Percentiles rank a stretch among this genome's conserved stretches.
Conservation (phyloP, 2,888 invertebrate species). For the Onchidella celtica region DNA sequence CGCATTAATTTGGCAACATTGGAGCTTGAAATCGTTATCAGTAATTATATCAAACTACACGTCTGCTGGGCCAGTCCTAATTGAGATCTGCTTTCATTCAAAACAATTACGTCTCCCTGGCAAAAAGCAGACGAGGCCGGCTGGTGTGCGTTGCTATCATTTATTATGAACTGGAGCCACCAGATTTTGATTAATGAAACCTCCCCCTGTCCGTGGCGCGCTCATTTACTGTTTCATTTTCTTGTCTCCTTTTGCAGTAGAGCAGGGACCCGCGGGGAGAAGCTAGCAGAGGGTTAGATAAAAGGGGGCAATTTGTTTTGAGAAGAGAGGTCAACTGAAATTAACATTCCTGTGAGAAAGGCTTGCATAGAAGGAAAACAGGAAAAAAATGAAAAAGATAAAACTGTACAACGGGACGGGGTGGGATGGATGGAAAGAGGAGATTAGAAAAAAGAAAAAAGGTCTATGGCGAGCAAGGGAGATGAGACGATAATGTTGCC, state of each 20-base stretch:
- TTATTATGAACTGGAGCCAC: conserved; percentile 37
- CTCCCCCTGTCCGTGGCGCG: conserved; percentile 3
- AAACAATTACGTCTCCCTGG: conserved; percentile 39
- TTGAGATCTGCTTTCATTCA: conserved; percentile 45
- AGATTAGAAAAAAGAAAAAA: no score
- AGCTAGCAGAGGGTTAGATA: conserved; percentile 8
- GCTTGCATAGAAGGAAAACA: no score
- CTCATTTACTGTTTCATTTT: background rate
- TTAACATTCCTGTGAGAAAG: no score
- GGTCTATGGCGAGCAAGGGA: no score
- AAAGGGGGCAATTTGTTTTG: conserved; percentile 13
- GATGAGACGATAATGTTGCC: no score
- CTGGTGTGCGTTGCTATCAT: conserved; percentile 41
- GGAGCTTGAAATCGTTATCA: background rate
- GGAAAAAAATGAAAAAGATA: no score
- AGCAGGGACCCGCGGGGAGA: background rate
- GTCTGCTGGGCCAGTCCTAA: conserved; percentile 11
- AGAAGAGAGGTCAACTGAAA: no score
- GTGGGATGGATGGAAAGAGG: no score
- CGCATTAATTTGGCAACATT: no score
- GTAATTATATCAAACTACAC: background rate
- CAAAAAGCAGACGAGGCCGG: conserved; percentile 21
- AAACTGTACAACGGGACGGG: no score
- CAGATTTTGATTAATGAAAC: conserved; percentile 44
- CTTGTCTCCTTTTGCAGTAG: background rate